These are phyloP conservation scores for Sciurus vulgaris DNA, from an alignment of 2,797 vertebrate species.

Conservation along the genomic window DNA sequence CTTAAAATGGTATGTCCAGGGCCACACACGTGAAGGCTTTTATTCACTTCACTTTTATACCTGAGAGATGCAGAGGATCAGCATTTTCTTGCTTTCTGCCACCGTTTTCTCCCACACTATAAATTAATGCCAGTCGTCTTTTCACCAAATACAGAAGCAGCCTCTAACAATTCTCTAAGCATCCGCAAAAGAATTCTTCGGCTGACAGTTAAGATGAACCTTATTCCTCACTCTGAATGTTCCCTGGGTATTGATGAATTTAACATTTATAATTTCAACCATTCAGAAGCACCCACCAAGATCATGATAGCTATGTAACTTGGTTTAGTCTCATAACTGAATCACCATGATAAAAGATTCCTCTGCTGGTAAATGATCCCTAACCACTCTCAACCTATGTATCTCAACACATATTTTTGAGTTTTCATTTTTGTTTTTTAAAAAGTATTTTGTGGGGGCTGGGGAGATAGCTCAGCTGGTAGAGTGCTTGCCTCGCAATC, in stretches of 20 bases:
- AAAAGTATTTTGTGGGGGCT: not conserved
- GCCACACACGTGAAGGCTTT: not conserved
- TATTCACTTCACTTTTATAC: not conserved
- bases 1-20: not conserved
- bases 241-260: not conserved
- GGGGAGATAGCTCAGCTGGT: no score
- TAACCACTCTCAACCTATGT: not conserved
- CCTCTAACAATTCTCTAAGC: not conserved
- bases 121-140: not conserved
- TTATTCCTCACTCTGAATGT: not conserved
- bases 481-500: no score
- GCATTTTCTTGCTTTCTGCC: not conserved
- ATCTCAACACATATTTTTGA: not conserved
- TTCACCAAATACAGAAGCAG: constrained; percentile 18
- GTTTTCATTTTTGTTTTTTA: not conserved
- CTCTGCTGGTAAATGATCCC: not conserved
- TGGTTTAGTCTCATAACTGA: constrained; percentile 22
- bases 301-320: not conserved
- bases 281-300: constrained; percentile 36
- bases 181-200: constrained; percentile 6
- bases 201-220: constrained; percentile 31
- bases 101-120: not conserved
- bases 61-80: not conserved
- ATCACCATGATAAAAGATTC: constrained; percentile 38
- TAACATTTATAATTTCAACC: constrained; percentile 15